Base-by-base conservation (phyloP, 2,888 invertebrate genomes). In the Anagyrus pseudococci region DNA sequence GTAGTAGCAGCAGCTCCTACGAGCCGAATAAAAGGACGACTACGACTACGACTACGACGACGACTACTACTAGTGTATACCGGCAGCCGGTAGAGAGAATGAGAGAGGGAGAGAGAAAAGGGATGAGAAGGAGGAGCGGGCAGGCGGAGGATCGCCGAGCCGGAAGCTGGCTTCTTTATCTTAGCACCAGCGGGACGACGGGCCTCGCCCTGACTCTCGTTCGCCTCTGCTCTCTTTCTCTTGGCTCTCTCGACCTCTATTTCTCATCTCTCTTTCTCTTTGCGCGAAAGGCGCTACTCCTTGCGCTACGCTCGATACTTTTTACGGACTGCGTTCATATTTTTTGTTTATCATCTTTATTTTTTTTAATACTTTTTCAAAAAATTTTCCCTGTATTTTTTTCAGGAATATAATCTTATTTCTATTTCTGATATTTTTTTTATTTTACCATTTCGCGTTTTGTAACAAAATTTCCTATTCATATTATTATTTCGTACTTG, bases 1-100 rank as follows among this genome's bases (percentile, higher is more conserved):
- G 53, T 71, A 73, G 72, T 74, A 74, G 41, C 40, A 41, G 15
- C 41, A 17, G 53, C 63, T 41, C 41, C 61, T 61, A 43, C 50
- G 41, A 60, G 49, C 49, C 54, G 52, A 64, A 68, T 57, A 68
- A 57, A 63, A 56, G 61, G 60, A 67, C 40, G 54, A 54, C 23
- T 40, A 23, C 19, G 26, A n/a, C 19, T 15, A 25, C 17, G 33
- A 7, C n/a, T 44, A n/a, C n/a, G n/a, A n/a, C n/a, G n/a, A n/a
- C n/a, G n/a, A n/a, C 29, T 4, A 15, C 43, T 43, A 19, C 29
- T 43, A n/a, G 43, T 4, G 43, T 43, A 41, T 4, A 4, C 29
- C 29, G 17, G 52, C 17, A 20, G 17, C n/a, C 8, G 46, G n/a
- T n/a, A n/a, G 19, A 23, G 41, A 8, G 8, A 29, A 19, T 17